Conservation (phyloP, 2,888 invertebrate genomes). For the Stenodera caucasica region DNA sequence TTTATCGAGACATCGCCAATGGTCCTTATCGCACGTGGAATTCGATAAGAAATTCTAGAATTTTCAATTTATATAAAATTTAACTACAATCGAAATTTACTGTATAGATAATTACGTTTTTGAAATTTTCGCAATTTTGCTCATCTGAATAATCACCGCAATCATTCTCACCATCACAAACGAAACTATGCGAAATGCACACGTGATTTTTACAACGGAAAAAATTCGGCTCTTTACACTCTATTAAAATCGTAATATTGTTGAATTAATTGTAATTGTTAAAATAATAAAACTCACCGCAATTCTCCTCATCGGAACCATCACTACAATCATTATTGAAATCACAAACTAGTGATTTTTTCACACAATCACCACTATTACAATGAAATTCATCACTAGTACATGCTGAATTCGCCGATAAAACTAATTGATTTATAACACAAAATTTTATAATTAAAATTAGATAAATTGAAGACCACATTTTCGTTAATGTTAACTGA, state of each 20-base stretch:
- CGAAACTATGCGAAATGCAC: conserved; percentile 49
- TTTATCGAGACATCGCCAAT: conserved; percentile 50
- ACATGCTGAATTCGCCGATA: conserved; percentile 28
- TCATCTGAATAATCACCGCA: conserved; percentile 56
- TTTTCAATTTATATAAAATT: no score
- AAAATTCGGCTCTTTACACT: conserved; percentile 45
- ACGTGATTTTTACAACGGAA: conserved; percentile 50
- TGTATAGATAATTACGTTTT: conserved; percentile 23
- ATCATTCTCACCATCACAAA: conserved; percentile 54
- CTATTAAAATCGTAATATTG: conserved; percentile 28
- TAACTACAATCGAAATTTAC: no score
- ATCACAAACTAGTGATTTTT: conserved; percentile 37
- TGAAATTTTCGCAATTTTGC: conserved; percentile 44
- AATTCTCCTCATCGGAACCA: conserved; percentile 43
- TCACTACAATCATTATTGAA: conserved; percentile 41
- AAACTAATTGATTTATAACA: neutral
- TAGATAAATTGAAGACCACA: neutral
- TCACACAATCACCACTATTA: conserved; percentile 38
- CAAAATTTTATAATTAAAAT: neutral
- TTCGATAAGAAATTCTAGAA: conserved; percentile 19
- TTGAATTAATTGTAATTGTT: conserved; percentile 35
- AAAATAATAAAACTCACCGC: conserved; percentile 37
- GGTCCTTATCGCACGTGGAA: conserved; percentile 41
- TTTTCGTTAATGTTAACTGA: neutral
- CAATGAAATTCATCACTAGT: conserved; percentile 38